Evolutionary conservation across 2,113 vertebrate species (phyloP), one percentile per base, ranked within the genome.

Genomic region (Siniperca chuatsi): DNA sequence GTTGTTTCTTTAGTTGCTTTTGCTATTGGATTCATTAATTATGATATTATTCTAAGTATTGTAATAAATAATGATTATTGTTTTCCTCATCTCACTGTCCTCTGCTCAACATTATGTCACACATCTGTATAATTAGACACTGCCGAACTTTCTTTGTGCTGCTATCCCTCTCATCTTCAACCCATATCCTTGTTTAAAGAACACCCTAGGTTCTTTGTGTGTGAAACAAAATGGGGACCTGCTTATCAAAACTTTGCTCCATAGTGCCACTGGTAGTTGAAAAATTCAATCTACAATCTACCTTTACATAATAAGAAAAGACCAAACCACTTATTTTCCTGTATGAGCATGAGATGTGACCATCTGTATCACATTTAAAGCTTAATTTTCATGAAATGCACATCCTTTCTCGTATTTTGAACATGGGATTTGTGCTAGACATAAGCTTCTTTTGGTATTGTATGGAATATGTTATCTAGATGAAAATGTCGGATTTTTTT

Each of bases 71-170:
- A 54, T 44, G 5, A 18, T 42, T 60, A 48, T 66, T 48, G 5
- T 37, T 75, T 20, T 52, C 8, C 65, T 70, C 40, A 6, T 65
- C 61, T 40, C 50, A 2, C 20, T 69, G 54, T 71, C 46, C 44
- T 75, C 46, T 71, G 21, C 57, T 65, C 25, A 35, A 66, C 50
- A 46, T 50, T 52, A 21, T 72, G 52, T 73, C 33, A 11, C 33
- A 13, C 52, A 44, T 86, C 65, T 75, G 55, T 42, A 66, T 82
- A 73, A 69, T 60, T 37, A 57, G 61, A 75, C 48, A 57, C 33
- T 20, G 52, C 68, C 64, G 62, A 62, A 68, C 42, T 66, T 82
- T 12, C 16, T 75, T 35, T 42, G 4, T 42, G 12, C 69, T 73
- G 16, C 11, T 16, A 10, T 35, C 40, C 21, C n/a, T 54, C 35